phyloP scores from a whole-genome alignment of 2,113 vertebrate genomes.

The Cynocephalus volans region DNA sequence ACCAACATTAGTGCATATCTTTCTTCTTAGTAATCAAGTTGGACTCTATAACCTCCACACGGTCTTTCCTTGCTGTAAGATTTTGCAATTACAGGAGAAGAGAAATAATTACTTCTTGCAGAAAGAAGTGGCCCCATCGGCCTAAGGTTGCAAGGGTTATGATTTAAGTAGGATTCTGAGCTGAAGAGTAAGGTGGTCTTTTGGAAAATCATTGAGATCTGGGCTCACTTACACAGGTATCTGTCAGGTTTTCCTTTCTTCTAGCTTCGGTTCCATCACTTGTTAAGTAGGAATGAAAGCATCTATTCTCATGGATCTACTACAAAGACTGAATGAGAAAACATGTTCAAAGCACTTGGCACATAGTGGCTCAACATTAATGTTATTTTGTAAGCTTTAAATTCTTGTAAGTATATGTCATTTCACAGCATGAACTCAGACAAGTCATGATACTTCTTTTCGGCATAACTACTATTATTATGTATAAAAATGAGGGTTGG shows the following conservation, averaged over 20 bases:
- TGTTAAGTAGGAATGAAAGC: constrained; percentile 54
- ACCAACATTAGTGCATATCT: constrained; percentile 44
- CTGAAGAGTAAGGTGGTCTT: not conserved
- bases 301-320: not conserved
- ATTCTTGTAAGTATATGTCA: constrained; percentile 4
- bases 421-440: constrained; percentile 32
- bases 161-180: constrained; percentile 54
- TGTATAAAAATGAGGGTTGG: not conserved
- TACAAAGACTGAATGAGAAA: constrained; percentile 11
- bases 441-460: not conserved
- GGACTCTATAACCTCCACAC: constrained; percentile 56
- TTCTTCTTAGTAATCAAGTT: constrained; percentile 72
- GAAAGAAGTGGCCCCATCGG: not conserved
- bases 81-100: constrained; percentile 54
- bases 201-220: not conserved
- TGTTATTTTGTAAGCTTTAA: constrained; percentile 63
- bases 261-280: constrained; percentile 48
- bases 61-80: constrained; percentile 67
- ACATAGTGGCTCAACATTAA: not conserved
- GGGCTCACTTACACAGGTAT: not conserved
- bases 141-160: not conserved
- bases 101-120: constrained; percentile 59
- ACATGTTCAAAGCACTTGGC: constrained; percentile 10
- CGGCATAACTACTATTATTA: not conserved
- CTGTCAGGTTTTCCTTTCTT: not conserved